A percentile compares a stretch with the other conserved stretches of the same genome.
These are phyloP conservation scores for Camponotus fellah DNA, from an alignment of 2,888 invertebrate genomes.

Conservation along the genomic window DNA sequence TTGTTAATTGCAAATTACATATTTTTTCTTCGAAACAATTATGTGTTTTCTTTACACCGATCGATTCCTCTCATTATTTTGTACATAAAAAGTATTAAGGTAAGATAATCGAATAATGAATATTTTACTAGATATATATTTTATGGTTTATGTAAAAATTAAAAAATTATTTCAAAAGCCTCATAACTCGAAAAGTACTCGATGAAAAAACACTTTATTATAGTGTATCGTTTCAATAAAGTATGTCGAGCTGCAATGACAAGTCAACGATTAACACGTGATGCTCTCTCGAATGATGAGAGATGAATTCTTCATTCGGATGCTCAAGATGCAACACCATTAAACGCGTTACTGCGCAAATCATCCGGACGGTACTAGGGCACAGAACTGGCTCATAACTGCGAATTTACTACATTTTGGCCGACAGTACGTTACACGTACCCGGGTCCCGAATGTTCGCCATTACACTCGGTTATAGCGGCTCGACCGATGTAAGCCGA, in stretches of 20 bases:
- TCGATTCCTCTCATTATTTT: no score
- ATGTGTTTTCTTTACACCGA: no score
- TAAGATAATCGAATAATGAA: no score
- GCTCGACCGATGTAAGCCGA: constrained; percentile 47
- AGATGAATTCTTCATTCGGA: constrained; percentile 20
- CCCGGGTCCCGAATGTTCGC: constrained; percentile 34
- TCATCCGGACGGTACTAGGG: constrained; percentile 1
- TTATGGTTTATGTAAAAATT: no score
- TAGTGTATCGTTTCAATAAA: neutral
- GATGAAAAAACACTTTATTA: no score
- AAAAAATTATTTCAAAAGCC: no score
- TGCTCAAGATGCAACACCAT: constrained; percentile 22
- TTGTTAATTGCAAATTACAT: no score
- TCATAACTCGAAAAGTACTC: no score
- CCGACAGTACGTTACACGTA: constrained; percentile 35
- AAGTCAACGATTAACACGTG: neutral
- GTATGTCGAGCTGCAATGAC: neutral
- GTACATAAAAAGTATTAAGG: no score
- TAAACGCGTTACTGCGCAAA: constrained; percentile 36
- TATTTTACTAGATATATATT: no score
- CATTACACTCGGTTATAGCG: constrained; percentile 40
- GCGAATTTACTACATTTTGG: constrained; percentile 41
- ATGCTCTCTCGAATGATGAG: neutral
- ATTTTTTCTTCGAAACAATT: no score
- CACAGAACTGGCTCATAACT: constrained; percentile 46